Percentiles rank a stretch among this genome's conserved stretches.
phyloP scores from a whole-genome alignment of 2,888 invertebrate genomes.

The Liopterus haemorrhoidalis region DNA sequence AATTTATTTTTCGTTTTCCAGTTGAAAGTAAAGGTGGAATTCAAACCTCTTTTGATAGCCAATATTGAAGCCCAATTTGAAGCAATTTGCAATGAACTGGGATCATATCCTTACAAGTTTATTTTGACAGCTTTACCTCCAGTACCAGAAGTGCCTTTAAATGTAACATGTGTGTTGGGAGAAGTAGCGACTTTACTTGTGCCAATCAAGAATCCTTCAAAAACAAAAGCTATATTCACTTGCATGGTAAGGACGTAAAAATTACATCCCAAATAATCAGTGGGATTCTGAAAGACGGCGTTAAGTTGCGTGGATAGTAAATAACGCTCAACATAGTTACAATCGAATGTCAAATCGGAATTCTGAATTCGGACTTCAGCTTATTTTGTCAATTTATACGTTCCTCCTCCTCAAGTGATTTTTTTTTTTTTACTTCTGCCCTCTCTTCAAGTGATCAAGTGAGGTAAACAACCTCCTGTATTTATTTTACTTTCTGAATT shows the following conservation, averaged over 20 bases:
- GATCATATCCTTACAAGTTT: conserved; percentile 36
- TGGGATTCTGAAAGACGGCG: too few species aligned
- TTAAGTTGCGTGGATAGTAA: too few species aligned
- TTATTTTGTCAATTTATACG: too few species aligned
- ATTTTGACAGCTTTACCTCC: conserved; percentile 35
- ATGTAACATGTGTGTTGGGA: conserved; percentile 37
- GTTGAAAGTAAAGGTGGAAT: conserved; percentile 34
- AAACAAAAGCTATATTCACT: conserved; percentile 33
- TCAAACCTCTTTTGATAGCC: conserved; percentile 33
- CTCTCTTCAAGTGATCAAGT: too few species aligned
- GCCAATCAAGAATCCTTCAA: conserved; percentile 34
- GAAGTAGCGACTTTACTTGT: conserved; percentile 29
- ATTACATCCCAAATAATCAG: too few species aligned
- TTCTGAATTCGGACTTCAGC: too few species aligned
- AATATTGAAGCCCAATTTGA: conserved; percentile 30
- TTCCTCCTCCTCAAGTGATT: too few species aligned
- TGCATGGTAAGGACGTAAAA: conserved; percentile 29
- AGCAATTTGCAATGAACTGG: conserved; percentile 32
- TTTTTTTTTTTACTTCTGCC: too few species aligned
- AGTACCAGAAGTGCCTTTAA: conserved; percentile 33
- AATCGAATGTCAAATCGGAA: too few species aligned
- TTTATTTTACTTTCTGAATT: too few species aligned
- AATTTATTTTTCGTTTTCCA: conserved; percentile 8
- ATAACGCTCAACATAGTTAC: too few species aligned
- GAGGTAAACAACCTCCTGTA: too few species aligned